Conservation (phyloP, 2,888 invertebrate species). For the Tiliacea citrago region DNA sequence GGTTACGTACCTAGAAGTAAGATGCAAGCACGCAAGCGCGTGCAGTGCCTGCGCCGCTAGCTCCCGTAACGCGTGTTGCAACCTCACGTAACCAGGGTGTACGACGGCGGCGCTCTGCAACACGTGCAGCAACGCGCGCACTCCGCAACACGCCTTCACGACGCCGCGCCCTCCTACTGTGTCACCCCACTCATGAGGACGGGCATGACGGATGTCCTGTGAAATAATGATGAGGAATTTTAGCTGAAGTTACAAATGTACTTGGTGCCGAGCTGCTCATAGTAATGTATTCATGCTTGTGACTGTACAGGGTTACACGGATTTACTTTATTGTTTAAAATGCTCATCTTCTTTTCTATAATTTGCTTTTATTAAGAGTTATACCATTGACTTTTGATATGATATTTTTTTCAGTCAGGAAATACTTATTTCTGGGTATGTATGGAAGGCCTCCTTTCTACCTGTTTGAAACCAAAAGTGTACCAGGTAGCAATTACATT, state of each 20-base stretch:
- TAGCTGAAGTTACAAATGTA: background rate
- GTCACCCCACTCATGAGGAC: constrained; percentile 77
- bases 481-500: no score
- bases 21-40: constrained; percentile 73
- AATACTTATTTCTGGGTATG: no score
- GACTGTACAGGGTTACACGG: no score
- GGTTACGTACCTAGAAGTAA: constrained; percentile 49
- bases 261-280: no score
- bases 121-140: constrained; percentile 68
- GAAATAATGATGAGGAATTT: background rate
- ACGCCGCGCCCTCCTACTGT: constrained; percentile 73
- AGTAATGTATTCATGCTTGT: no score
- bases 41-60: constrained; percentile 68
- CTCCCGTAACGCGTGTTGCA: constrained; percentile 64
- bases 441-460: no score
- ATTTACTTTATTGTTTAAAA: no score
- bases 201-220: constrained; percentile 77
- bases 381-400: no score
- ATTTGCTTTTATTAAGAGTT: no score
- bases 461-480: no score
- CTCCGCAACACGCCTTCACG: constrained; percentile 69
- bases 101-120: constrained; percentile 60
- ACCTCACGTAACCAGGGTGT: constrained; percentile 69
- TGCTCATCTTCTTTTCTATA: no score
- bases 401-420: no score